A percentile compares a stretch with the other conserved stretches of the same genome.
phyloP scores from a whole-genome alignment of 2,797 vertebrate species.

The Clarias laeviceps region DNA sequence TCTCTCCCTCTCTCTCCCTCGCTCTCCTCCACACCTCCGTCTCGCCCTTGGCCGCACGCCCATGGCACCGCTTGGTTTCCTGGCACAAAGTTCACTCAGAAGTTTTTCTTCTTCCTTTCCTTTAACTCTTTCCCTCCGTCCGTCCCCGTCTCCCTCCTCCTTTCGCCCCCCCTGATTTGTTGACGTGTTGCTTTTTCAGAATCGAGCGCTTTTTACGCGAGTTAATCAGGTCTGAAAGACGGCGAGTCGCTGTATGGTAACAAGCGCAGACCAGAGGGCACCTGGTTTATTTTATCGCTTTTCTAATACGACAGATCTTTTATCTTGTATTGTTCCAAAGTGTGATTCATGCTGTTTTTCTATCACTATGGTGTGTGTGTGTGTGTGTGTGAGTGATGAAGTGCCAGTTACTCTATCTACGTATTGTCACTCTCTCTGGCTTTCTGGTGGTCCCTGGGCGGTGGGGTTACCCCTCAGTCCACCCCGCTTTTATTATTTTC shows the following conservation, averaged over 20 bases:
- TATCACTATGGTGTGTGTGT: slow-evolving; percentile 62
- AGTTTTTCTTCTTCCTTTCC: slow-evolving; percentile 22
- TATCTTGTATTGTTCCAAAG: slow-evolving; percentile 69
- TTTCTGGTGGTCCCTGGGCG: slow-evolving; percentile 48
- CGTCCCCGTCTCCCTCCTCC: slow-evolving; percentile 64
- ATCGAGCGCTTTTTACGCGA: slow-evolving; percentile 26
- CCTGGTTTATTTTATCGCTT: too few species aligned
- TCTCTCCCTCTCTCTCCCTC: neutral
- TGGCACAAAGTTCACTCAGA: slow-evolving; percentile 55
- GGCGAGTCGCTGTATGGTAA: neutral
- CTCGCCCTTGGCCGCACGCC: slow-evolving; percentile 57
- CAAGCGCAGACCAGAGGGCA: slow-evolving; percentile 21
- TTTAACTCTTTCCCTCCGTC: slow-evolving; percentile 41
- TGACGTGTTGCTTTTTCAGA: slow-evolving; percentile 54
- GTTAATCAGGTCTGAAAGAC: slow-evolving; percentile 33
- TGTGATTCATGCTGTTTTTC: slow-evolving; percentile 73
- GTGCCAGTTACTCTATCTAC: slow-evolving; percentile 49
- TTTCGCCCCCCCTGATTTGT: slow-evolving; percentile 61
- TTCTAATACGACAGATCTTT: slow-evolving; percentile 59
- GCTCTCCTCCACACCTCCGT: slow-evolving; percentile 37
- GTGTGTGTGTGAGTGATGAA: slow-evolving; percentile 43
- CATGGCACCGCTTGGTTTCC: slow-evolving; percentile 34
- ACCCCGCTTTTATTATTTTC: slow-evolving; percentile 28
- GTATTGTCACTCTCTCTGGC: slow-evolving; percentile 40
- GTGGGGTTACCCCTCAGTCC: slow-evolving; percentile 17